These are phyloP conservation scores for Meleagris gallopavo DNA, from an alignment of 2,113 vertebrate genomes.

Conservation along the genomic window DNA sequence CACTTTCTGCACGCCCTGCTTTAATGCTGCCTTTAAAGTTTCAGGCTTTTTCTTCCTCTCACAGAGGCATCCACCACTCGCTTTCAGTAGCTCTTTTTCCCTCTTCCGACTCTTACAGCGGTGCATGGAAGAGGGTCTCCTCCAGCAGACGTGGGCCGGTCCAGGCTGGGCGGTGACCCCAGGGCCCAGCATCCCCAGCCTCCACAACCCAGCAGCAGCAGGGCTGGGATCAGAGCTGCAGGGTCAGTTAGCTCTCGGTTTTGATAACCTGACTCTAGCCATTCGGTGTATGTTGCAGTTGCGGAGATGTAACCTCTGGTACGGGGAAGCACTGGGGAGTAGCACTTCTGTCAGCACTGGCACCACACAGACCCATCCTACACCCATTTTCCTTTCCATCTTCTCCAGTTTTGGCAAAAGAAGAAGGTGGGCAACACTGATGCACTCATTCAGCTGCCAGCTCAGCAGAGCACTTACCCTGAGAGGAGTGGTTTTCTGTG, in stretches of 20 bases:
- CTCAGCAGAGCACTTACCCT: neutral
- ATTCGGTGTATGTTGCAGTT: neutral
- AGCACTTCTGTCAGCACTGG: neutral
- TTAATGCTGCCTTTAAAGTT: slow-evolving; percentile 62
- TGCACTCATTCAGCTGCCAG: neutral
- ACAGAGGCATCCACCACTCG: neutral
- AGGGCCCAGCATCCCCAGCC: neutral
- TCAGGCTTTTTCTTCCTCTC: slow-evolving; percentile 35
- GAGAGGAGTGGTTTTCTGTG: neutral
- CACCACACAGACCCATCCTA: neutral
- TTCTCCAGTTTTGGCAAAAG: neutral
- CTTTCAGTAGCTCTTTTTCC: neutral
- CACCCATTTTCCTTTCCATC: neutral
- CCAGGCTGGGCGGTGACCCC: neutral
- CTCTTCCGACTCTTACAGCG: neutral
- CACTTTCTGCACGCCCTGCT: slow-evolving; percentile 51
- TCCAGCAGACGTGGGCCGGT: neutral
- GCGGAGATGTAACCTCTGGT: neutral
- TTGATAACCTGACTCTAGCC: neutral
- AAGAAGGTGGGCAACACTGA: neutral
- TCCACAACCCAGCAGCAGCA: neutral
- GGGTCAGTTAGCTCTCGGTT: neutral
- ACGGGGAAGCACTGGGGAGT: accelerated
- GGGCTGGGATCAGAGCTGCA: neutral
- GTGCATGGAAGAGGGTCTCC: neutral